Conservation (phyloP, 2,888 invertebrate species). For the Acanthacorydalis orientalis region DNA sequence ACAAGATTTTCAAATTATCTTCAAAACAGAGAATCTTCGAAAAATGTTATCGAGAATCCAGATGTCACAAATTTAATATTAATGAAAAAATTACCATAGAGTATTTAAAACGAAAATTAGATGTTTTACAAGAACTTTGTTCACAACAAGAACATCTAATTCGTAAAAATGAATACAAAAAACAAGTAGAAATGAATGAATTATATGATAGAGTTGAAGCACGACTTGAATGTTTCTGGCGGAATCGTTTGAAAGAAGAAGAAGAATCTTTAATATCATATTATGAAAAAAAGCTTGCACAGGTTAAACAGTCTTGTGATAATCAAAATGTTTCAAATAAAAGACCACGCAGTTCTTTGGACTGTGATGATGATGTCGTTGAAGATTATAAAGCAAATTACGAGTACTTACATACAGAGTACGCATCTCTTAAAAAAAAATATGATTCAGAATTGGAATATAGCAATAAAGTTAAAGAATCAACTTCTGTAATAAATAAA, state of each 20-base stretch:
- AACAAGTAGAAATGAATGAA: too few relatives aligned
- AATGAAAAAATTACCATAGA: background rate
- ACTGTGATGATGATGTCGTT: background rate
- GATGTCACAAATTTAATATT: background rate
- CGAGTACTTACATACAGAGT: background rate
- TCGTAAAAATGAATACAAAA: background rate
- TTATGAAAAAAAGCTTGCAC: background rate
- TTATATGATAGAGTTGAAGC: background rate
- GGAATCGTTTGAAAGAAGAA: conserved; percentile 1
- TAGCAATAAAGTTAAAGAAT: background rate
- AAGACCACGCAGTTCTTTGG: too few relatives aligned
- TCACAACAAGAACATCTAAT: background rate
- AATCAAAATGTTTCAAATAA: background rate
- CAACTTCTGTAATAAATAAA: background rate
- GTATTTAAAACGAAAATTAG: background rate
- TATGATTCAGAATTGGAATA: background rate
- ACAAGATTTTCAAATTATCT: conserved; percentile 1
- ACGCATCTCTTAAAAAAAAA: background rate
- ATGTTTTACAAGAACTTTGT: background rate
- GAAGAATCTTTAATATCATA: background rate
- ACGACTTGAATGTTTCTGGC: background rate
- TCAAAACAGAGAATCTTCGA: background rate
- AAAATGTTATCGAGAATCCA: background rate
- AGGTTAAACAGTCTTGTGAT: background rate
- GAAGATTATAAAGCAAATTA: background rate